Conservation (phyloP, 2,888 invertebrate species). For the Macrostomum cliftonense region DNA sequence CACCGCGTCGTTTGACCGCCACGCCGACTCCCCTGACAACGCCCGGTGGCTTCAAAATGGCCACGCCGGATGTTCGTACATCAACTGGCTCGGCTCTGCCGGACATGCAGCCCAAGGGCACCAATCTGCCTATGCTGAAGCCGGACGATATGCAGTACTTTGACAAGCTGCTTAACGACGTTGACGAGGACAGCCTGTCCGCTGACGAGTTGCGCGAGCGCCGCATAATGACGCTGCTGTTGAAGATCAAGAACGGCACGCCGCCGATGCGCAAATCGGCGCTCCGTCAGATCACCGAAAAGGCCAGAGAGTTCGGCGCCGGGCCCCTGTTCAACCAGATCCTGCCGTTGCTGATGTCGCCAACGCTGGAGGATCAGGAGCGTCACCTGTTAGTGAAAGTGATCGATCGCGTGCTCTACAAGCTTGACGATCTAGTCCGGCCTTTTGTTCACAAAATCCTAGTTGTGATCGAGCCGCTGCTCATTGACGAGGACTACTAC, state of each 20-base stretch:
- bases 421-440: slow-evolving; percentile 87
- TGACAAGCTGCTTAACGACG: slow-evolving; percentile 83
- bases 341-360: slow-evolving; percentile 93
- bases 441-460: slow-evolving; percentile 99
- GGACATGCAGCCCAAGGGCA: slow-evolving; percentile 61
- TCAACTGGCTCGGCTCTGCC: slow-evolving; percentile 39
- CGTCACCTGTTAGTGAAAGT: slow-evolving; percentile 93
- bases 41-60: slow-evolving; percentile 36
- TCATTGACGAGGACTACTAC: slow-evolving; percentile 99
- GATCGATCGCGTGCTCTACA: slow-evolving; percentile 91
- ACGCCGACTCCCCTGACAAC: slow-evolving; percentile 77
- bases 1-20: slow-evolving; percentile 86
- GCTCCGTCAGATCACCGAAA: slow-evolving; percentile 87
- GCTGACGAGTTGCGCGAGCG: slow-evolving; percentile 94
- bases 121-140: slow-evolving; percentile 92
- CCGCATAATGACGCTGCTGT: slow-evolving; percentile 89
- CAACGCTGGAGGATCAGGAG: slow-evolving; percentile 95
- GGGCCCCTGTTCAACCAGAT: slow-evolving; percentile 98
- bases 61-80: slow-evolving; percentile 29
- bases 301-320: slow-evolving; percentile 89
- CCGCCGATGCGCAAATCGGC: slow-evolving; percentile 97
- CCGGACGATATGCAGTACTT: slow-evolving; percentile 99
- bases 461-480: slow-evolving; percentile 89
- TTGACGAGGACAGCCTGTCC: slow-evolving; percentile 80
- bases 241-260: slow-evolving; percentile 98